Percentiles rank a stretch among this genome's conserved stretches.
These are phyloP conservation scores for Oopsacas minuta DNA, from an alignment of 37 sponge, comb jelly and placozoan species.

Conservation along the genomic window DNA sequence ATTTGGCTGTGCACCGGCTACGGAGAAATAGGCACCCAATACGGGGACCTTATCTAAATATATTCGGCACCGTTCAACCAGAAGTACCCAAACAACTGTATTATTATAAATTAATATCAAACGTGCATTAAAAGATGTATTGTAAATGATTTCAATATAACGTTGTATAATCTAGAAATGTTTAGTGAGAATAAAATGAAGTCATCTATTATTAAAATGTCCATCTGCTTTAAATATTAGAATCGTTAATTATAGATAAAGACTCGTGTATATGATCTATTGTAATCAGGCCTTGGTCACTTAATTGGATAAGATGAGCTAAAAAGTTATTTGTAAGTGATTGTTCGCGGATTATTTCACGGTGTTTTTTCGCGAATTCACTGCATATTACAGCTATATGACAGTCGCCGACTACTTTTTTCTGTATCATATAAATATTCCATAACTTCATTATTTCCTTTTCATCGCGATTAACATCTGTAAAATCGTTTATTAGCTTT, in stretches of 20 bases:
- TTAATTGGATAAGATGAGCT: neutral
- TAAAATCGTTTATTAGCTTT: conserved; percentile 66
- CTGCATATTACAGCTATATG: neutral
- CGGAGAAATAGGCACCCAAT: too few relatives aligned
- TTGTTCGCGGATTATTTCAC: neutral
- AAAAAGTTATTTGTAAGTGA: conserved; percentile 8
- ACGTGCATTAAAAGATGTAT: too few relatives aligned
- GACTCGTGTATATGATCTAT: neutral
- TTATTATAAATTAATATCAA: too few relatives aligned
- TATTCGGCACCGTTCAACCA: too few relatives aligned
- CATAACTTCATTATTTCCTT: conserved; percentile 72
- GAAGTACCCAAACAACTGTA: too few relatives aligned
- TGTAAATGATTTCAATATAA: too few relatives aligned
- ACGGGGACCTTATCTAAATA: too few relatives aligned
- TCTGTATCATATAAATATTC: conserved; percentile 38
- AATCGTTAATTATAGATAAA: neutral
- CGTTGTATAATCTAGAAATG: too few relatives aligned
- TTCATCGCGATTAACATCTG: conserved; percentile 64
- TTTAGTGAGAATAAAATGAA: neutral
- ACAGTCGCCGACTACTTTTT: conserved; percentile 5
- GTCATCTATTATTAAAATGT: neutral
- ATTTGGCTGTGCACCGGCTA: too few relatives aligned
- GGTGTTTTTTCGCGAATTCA: neutral
- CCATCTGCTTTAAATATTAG: neutral
- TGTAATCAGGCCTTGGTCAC: neutral